A percentile compares a stretch with the other conserved stretches of the same genome.
phyloP scores from a whole-genome alignment of 2,797 vertebrate species.

The Phoeniculus purpureus region DNA sequence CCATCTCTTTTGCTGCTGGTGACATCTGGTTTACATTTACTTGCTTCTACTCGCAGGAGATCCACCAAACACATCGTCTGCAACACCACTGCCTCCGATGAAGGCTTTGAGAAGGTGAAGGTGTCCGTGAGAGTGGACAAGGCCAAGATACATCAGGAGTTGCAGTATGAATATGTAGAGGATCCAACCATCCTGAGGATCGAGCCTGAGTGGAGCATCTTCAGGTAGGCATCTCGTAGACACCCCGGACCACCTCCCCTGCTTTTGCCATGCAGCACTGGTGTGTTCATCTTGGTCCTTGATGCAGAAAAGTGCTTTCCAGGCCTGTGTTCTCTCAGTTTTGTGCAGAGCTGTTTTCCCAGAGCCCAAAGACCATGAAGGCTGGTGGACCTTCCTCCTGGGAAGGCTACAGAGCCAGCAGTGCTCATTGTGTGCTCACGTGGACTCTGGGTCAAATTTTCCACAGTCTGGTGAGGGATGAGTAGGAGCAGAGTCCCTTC shows the following conservation, averaged over 20 bases:
- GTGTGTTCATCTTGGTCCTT: not conserved
- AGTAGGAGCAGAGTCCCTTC: not conserved
- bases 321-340: not conserved
- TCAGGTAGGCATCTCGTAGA: constrained; percentile 82
- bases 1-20: not conserved
- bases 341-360: not conserved
- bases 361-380: not conserved
- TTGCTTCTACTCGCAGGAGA: constrained; percentile 78
- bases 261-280: not conserved
- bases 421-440: not conserved
- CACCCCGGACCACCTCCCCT: rapidly evolving
- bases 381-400: not conserved
- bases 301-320: not conserved
- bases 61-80: constrained; percentile 90
- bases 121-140: constrained; percentile 93
- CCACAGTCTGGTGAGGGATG: not conserved
- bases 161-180: constrained; percentile 93
- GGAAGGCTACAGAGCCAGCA: not conserved
- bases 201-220: constrained; percentile 98
- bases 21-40: not conserved
- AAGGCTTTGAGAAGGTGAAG: constrained; percentile 87
- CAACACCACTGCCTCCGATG: constrained; percentile 87
- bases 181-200: constrained; percentile 93
- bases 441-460: not conserved
- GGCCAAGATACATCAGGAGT: constrained; percentile 89